Conservation (phyloP, 2,797 vertebrate species). For the Carapus acus region DNA sequence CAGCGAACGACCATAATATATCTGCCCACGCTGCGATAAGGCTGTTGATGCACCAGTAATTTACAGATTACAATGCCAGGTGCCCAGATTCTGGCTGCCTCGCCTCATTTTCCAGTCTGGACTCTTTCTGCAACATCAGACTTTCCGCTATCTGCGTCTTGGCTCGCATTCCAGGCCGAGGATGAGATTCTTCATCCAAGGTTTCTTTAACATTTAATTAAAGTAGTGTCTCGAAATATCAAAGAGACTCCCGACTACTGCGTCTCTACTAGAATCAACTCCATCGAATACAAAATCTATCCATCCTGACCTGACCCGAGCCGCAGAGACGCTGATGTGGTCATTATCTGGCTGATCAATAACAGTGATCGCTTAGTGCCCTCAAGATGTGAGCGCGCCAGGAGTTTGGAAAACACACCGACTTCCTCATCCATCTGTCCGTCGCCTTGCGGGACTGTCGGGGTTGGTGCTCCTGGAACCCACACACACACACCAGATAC, state of each 20-base stretch:
- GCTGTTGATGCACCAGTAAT: constrained; percentile 21
- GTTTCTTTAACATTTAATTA: no score
- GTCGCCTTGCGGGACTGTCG: no score
- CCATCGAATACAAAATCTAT: no score
- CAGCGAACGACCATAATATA: background rate
- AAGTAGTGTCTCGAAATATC: no score
- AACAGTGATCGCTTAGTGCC: background rate
- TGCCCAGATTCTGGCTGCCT: constrained; percentile 32
- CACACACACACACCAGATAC: no score
- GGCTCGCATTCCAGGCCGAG: constrained; percentile 12
- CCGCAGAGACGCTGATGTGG: constrained; percentile 3
- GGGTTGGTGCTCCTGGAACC: no score
- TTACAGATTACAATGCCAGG: constrained; percentile 45
- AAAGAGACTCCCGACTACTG: no score
- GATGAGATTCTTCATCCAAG: constrained; percentile 15
- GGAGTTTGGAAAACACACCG: background rate
- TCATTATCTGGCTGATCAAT: constrained; percentile 1
- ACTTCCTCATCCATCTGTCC: constrained; percentile 4
- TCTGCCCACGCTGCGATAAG: constrained; percentile 17
- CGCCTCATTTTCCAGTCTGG: constrained; percentile 36
- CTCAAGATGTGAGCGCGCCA: background rate
- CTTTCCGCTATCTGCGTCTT: constrained; percentile 29
- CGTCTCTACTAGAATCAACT: constrained; percentile 12
- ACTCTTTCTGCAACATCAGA: constrained; percentile 25
- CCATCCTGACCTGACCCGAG: background rate